Conservation (phyloP, 64 coral and sea anemone genomes). For the Exaiptasia diaphana region DNA sequence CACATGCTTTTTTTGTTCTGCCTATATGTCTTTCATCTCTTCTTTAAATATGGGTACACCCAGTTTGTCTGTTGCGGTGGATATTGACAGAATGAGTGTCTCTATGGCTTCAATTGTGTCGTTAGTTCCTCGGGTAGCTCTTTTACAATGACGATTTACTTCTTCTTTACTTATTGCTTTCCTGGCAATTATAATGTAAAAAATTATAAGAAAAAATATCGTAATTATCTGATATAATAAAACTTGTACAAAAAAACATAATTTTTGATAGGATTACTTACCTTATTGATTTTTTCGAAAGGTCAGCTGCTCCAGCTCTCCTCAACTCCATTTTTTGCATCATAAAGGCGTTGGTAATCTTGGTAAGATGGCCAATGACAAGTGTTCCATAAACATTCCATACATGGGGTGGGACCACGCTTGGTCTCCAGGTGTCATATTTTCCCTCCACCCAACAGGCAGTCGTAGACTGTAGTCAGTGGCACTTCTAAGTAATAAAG, state of each 20-base stretch:
- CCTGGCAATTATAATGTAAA: no score
- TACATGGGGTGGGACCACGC: no score
- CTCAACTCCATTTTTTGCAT: no score
- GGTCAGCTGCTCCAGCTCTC: no score
- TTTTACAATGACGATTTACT: background rate
- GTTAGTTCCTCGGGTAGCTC: background rate
- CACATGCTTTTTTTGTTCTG: background rate
- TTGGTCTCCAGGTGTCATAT: background rate
- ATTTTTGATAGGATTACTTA: no score
- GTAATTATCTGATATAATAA: no score
- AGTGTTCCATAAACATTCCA: no score
- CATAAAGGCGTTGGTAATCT: no score
- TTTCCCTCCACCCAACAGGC: background rate
- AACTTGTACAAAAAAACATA: no score
- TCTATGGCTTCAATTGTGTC: background rate
- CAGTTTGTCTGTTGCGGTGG: background rate
- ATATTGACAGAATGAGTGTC: background rate
- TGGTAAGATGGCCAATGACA: no score
- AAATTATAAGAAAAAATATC: no score
- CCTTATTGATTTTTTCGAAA: no score
- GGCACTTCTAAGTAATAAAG: background rate
- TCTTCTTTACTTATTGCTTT: constrained; percentile 9
- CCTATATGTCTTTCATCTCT: background rate
- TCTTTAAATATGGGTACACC: background rate
- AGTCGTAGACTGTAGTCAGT: constrained; percentile 5